Evolutionary conservation across 2,888 invertebrate species (phyloP).

Genomic region (Callyntrura guangdongensis): DNA sequence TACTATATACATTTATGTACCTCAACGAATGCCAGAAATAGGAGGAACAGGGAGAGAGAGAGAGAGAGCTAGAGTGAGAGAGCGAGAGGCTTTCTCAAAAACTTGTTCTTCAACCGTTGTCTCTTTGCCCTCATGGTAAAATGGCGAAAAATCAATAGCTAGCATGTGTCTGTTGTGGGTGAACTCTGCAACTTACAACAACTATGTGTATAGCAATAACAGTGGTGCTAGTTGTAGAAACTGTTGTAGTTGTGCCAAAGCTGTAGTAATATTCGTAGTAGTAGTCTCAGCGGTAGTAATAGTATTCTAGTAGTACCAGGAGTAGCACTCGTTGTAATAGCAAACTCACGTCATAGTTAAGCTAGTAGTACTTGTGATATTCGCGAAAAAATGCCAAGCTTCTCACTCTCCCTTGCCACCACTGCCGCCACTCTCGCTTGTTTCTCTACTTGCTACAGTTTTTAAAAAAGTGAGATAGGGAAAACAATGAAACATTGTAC

Average conservation of each 20-base stretch:
- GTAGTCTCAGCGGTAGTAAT: not conserved
- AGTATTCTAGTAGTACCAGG: constrained; percentile 30
- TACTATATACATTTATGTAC: not conserved
- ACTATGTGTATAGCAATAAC: not conserved
- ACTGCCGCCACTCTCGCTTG: not conserved
- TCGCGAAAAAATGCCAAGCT: constrained; percentile 38
- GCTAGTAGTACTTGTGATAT: constrained; percentile 38
- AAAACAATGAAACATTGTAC: constrained; percentile 50
- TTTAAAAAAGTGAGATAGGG: constrained; percentile 7
- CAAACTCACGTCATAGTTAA: constrained; percentile 56
- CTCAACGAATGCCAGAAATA: constrained; percentile 10
- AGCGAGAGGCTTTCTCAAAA: constrained; percentile 57
- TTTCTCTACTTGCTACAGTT: not conserved
- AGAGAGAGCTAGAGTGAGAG: constrained; percentile 21
- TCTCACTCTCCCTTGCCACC: not conserved
- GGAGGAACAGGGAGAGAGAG: constrained; percentile 7
- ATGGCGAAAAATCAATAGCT: constrained; percentile 79
- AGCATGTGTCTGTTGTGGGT: constrained; percentile 69
- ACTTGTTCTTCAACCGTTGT: constrained; percentile 80
- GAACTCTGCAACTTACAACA: constrained; percentile 14
- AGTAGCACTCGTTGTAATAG: constrained; percentile 46
- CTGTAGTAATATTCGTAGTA: constrained; percentile 51
- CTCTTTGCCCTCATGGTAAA: constrained; percentile 79
- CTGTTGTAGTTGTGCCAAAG: not conserved
- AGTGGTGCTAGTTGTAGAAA: constrained; percentile 1